Percentiles rank a stretch among this genome's conserved stretches.
Conservation (phyloP, 2,797 vertebrate genomes). For the Melanotaenia maccullochi region DNA sequence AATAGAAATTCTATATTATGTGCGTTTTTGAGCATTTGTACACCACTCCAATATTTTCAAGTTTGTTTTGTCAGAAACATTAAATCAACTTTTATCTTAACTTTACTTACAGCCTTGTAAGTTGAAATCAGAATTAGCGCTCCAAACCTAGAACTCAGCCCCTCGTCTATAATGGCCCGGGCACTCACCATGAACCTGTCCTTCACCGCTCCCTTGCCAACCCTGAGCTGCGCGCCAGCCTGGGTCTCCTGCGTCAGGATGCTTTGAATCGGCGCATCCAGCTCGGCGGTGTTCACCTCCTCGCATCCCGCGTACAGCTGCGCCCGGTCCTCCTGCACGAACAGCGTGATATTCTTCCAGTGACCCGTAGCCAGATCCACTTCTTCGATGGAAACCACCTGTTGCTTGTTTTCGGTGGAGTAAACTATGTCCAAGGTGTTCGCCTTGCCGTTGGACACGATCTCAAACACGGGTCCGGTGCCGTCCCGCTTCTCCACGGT, state of each 20-base stretch:
- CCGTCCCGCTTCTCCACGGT: constrained; percentile 89
- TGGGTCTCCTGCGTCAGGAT: constrained; percentile 90
- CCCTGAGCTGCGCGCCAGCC: constrained; percentile 84
- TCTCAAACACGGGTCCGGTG: constrained; percentile 90
- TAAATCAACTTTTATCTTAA: neutral
- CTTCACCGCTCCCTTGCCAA: constrained; percentile 93
- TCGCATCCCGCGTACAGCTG: constrained; percentile 93
- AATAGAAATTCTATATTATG: neutral
- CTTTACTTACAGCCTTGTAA: neutral
- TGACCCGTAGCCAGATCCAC: constrained; percentile 91
- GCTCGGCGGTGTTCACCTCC: constrained; percentile 89
- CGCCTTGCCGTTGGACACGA: constrained; percentile 93
- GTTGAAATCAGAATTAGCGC: neutral
- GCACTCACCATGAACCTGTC: constrained; percentile 94
- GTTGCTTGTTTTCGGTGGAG: constrained; percentile 89
- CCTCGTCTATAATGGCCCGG: neutral
- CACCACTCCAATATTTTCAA: neutral
- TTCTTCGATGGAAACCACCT: constrained; percentile 91
- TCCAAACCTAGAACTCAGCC: neutral
- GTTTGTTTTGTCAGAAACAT: neutral
- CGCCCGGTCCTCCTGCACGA: constrained; percentile 91
- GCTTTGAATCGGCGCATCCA: constrained; percentile 94
- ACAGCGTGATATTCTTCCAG: constrained; percentile 96
- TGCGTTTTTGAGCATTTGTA: constrained; percentile 31
- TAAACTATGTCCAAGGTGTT: constrained; percentile 96